Evolutionary conservation across 2,797 vertebrate species (phyloP), one percentile per base, ranked within the genome.

Genomic region (Enteromius afrohamiltoni): DNA sequence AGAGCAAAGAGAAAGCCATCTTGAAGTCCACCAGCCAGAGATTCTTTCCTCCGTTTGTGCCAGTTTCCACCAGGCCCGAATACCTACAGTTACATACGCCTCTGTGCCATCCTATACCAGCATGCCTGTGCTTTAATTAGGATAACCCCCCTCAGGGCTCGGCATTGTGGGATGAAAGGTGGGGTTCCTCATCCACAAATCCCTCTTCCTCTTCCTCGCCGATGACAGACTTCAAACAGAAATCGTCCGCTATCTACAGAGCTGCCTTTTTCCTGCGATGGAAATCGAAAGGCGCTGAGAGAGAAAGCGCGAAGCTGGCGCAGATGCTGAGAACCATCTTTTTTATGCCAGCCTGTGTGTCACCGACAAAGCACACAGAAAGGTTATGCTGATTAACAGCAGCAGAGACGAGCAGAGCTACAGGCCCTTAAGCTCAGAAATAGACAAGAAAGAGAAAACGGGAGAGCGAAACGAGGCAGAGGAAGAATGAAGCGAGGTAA

Each of bases 171-270:
- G 90, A 93, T 93, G 88, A 93, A 93, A 92, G 91, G 87, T 92
- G 88, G 83, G 84, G 45, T 68, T 70, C 84, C 71, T 75, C 75
- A 77, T 83, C 55, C 53, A 31, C 73, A 86, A 81, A 75, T 55
- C 23, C 80, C 73, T 81, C 83, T 79, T 85, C 85, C 86, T 58
- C 85, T 70, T 88, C 84, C 88, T 74, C 87, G 89, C 86, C 90
- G 88, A 88, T 92, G 91, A 91, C 90, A 91, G 89, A 93, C 91
- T 93, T 93, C 91, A 93, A 93, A 93, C 91, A 91, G 87, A 89
- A 78, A 70, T 89, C 89, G 84, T 87, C 85, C 21, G 87, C 88
- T 86, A 86, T 93, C 91, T 93, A 89, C 87, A 91, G 89, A 92
- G 91, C 91, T 85, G 86, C 87, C 64, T 51, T 81, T 75, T 82